Evolutionary conservation across 2,797 vertebrate species (phyloP).

Genomic region (Platalea minor): DNA sequence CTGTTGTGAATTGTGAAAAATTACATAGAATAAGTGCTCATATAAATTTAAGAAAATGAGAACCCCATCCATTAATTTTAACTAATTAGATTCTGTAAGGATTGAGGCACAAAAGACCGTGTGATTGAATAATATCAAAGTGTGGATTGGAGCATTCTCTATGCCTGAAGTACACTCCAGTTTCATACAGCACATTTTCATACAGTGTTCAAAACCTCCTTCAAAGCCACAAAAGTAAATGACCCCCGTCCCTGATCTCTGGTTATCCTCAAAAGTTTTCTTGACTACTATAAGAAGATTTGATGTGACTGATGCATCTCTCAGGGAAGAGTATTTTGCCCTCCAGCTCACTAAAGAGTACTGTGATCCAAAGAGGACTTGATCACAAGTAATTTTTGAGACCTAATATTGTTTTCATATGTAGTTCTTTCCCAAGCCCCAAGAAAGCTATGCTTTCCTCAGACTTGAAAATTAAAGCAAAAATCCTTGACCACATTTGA

Average conservation of each 20-base stretch:
- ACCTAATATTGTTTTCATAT: not conserved
- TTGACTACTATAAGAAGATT: not conserved
- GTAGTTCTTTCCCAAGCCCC: not conserved
- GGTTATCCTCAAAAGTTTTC: not conserved
- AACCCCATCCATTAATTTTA: not conserved
- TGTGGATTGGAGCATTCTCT: not conserved
- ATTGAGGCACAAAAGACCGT: not conserved
- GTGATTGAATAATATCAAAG: not conserved
- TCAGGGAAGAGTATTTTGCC: not conserved
- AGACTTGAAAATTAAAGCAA: not conserved
- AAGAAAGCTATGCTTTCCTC: not conserved
- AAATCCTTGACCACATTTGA: not conserved
- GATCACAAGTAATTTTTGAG: not conserved
- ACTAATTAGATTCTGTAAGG: not conserved
- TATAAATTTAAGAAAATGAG: not conserved
- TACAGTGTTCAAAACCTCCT: not conserved
- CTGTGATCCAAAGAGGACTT: not conserved
- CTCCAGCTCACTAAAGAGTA: not conserved
- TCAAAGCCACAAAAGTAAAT: not conserved
- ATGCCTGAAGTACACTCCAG: not conserved
- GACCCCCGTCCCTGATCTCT: not conserved
- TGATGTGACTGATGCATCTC: not conserved
- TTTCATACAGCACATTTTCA: not conserved
- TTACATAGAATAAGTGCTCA: not conserved
- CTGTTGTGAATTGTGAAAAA: not conserved